phyloP scores from a whole-genome alignment of 2,888 invertebrate species.

The Drosophila picticornis region DNA sequence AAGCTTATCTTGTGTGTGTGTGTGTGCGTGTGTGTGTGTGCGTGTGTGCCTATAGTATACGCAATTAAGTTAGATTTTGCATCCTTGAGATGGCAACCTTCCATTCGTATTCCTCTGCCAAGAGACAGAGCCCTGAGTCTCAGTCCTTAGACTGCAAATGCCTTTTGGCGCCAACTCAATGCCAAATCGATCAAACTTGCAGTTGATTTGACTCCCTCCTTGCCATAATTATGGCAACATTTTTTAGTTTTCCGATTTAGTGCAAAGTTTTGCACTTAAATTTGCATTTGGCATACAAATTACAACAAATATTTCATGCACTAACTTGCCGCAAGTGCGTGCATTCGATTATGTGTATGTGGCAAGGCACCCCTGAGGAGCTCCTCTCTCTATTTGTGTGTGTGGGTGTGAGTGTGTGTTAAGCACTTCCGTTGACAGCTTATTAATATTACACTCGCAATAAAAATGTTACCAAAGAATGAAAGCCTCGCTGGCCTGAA shows the following conservation, averaged over 20 bases:
- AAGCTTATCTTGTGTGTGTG: neutral
- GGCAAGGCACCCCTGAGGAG: conserved; percentile 9
- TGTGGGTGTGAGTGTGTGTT: conserved; percentile 1
- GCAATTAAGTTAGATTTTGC: conserved; percentile 25
- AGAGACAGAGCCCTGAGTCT: conserved; percentile 41
- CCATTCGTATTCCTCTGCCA: conserved; percentile 40
- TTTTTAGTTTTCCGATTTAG: conserved; percentile 23
- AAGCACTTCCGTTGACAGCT: conserved; percentile 36
- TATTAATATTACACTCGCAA: conserved; percentile 11
- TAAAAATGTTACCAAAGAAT: neutral
- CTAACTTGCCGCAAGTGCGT: neutral
- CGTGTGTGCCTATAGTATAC: conserved; percentile 11
- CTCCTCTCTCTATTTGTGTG: neutral
- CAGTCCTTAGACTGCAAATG: conserved; percentile 15
- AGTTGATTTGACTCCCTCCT: conserved; percentile 28
- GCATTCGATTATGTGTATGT: conserved; percentile 7
- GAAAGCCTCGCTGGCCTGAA: neutral
- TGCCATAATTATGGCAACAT: conserved; percentile 17
- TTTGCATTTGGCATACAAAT: conserved; percentile 4
- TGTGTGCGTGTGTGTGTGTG: neutral
- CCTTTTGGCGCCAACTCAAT: conserved; percentile 34
- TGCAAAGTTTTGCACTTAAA: conserved; percentile 15
- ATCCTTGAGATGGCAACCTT: conserved; percentile 34
- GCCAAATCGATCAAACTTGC: conserved; percentile 75
- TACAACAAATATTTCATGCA: conserved; percentile 6